Conservation (phyloP, 1,140 invertebrate genomes). For the Aricia agestis region DNA sequence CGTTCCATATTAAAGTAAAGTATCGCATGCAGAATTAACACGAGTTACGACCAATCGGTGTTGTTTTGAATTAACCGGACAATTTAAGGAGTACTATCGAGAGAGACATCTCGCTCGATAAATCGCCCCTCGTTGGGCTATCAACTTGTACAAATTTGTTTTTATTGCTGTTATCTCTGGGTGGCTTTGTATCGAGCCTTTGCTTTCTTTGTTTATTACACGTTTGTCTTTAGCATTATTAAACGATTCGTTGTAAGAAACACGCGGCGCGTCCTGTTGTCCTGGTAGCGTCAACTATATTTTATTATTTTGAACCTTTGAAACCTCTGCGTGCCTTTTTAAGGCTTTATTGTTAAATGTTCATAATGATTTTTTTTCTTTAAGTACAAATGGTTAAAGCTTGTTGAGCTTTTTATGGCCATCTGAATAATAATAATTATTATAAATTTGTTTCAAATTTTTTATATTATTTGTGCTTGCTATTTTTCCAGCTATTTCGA, state of each 20-base stretch:
- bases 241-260: conserved; percentile 21
- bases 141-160: conserved; percentile 68
- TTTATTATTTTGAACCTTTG: conserved; percentile 5
- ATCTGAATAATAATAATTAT: too few species aligned
- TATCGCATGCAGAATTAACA: conserved; percentile 17
- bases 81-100: conserved; percentile 59
- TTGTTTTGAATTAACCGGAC: conserved; percentile 32
- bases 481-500: too few species aligned
- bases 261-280: conserved; percentile 1
- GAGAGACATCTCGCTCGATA: conserved; percentile 65
- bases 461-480: too few species aligned
- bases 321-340: not conserved
- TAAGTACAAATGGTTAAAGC: too few species aligned
- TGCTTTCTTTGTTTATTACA: conserved; percentile 33
- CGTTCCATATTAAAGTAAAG: conserved; percentile 13
- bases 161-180: conserved; percentile 69
- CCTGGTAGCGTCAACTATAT: conserved; percentile 9
- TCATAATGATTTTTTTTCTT: not conserved
- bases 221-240: conserved; percentile 37
- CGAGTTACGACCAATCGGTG: conserved; percentile 24
- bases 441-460: too few species aligned
- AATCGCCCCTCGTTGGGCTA: conserved; percentile 57
- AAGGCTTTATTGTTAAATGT: conserved; percentile 1
- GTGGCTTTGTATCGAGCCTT: conserved; percentile 58
- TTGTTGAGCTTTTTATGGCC: too few species aligned